These are phyloP conservation scores for Oreochromis aureus DNA, from an alignment of 2,113 vertebrate genomes.

Conservation along the genomic window DNA sequence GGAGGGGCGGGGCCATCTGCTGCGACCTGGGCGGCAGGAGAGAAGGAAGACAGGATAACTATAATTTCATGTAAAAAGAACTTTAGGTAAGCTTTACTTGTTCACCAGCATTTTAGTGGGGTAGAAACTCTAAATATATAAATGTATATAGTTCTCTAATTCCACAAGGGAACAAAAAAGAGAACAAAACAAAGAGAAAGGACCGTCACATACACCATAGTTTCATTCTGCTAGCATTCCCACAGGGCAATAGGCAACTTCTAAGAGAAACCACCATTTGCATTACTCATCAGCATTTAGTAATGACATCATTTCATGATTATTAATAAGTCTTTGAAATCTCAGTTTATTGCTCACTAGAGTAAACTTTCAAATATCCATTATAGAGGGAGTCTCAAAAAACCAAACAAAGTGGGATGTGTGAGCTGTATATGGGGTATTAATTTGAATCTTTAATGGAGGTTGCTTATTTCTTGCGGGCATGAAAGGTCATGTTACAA, in stretches of 20 bases:
- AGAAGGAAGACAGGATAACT: background rate
- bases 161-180: background rate
- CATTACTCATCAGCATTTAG: background rate
- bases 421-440: background rate
- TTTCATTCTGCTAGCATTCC: background rate
- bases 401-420: background rate
- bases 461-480: background rate
- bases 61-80: background rate
- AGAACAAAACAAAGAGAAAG: background rate
- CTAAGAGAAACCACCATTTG: background rate
- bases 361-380: background rate
- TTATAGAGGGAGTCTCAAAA: background rate
- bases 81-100: background rate
- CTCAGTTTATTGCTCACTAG: background rate
- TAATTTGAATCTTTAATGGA: background rate
- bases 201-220: background rate
- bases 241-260: background rate
- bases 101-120: background rate
- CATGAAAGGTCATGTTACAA: background rate
- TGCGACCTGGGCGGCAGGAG: background rate
- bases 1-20: accelerated
- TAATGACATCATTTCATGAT: background rate
- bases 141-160: background rate
- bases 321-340: background rate
- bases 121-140: background rate